A percentile compares a stretch with the other conserved stretches of the same genome.
phyloP scores from a whole-genome alignment of 2,113 vertebrate species.

The Meleagris gallopavo region DNA sequence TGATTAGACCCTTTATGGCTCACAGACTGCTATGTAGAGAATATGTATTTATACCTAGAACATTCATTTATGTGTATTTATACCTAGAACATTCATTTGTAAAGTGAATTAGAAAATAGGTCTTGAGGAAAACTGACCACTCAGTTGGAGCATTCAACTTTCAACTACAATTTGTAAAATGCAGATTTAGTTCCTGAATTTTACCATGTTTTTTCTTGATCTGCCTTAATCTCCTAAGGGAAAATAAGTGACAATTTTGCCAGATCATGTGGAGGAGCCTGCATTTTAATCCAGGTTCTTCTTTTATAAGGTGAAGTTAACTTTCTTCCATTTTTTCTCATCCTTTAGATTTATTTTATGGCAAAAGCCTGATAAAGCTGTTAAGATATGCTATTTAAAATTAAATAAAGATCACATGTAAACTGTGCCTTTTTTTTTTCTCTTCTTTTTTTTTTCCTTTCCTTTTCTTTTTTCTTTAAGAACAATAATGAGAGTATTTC shows the following conservation, averaged over 20 bases:
- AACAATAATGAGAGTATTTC: accelerated
- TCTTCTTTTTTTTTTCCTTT: neutral
- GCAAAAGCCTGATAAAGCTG: neutral
- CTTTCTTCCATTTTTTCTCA: neutral
- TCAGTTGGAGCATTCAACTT: neutral
- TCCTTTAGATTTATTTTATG: neutral
- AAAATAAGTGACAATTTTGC: neutral
- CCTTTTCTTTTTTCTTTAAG: neutral
- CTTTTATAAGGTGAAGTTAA: neutral
- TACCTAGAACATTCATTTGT: neutral
- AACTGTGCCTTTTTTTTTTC: neutral
- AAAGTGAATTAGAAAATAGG: neutral
- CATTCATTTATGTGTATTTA: neutral
- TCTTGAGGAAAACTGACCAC: neutral
- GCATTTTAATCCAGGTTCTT: neutral
- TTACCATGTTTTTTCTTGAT: neutral
- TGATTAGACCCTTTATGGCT: neutral
- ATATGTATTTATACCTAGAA: too few species aligned
- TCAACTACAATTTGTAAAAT: neutral
- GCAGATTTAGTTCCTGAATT: neutral
- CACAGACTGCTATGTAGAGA: neutral
- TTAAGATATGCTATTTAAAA: neutral
- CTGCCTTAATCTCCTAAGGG: neutral
- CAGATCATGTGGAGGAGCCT: neutral
- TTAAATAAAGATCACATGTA: neutral